A percentile compares a stretch with the other conserved stretches of the same genome.
Evolutionary conservation across 2,113 vertebrate species (phyloP).

Genomic region (Scartelaos histophorus): DNA sequence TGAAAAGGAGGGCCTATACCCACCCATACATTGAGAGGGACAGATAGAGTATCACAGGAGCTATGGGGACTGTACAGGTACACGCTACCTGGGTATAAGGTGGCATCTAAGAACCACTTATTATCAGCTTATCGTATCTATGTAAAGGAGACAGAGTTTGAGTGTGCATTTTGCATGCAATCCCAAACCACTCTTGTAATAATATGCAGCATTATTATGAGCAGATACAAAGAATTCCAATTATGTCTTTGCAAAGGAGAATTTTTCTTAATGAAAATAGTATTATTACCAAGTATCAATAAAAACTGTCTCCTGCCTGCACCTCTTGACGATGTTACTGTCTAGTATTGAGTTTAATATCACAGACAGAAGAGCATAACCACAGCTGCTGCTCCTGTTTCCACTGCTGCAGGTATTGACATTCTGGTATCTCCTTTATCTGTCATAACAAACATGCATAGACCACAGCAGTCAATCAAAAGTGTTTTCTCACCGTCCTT

Average conservation of each 20-base stretch:
- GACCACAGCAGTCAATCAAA: conserved; percentile 44
- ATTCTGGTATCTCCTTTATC: conserved; percentile 20
- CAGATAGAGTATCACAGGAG: conserved; percentile 54
- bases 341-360: no score
- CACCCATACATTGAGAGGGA: conserved; percentile 54
- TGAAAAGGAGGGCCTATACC: conserved; percentile 65
- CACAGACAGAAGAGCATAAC: no score
- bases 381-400: neutral
- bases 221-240: no score
- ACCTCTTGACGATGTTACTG: no score
- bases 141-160: neutral
- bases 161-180: neutral
- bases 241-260: no score
- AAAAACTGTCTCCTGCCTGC: no score
- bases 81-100: conserved; percentile 13
- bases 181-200: no score
- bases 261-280: no score
- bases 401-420: neutral
- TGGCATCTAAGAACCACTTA: conserved; percentile 7
- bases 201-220: no score
- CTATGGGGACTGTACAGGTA: conserved; percentile 19
- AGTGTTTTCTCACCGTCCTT: conserved; percentile 57
- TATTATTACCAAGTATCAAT: no score
- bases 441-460: conserved; percentile 5
- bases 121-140: neutral